Evolutionary conservation across 2,113 vertebrate genomes (phyloP).

Genomic region (Ameiurus melas): DNA sequence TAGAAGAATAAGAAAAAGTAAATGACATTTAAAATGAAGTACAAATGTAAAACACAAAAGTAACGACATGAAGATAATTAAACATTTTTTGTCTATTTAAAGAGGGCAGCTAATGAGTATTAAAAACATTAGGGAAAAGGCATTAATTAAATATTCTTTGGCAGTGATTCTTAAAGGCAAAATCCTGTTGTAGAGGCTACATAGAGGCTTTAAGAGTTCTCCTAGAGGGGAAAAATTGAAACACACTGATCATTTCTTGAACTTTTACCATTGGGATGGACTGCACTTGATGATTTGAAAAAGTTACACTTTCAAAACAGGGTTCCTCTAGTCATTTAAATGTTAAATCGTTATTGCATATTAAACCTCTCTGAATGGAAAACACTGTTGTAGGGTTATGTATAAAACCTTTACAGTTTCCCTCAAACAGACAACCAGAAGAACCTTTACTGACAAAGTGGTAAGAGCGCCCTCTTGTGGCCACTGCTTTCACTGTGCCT

Average conservation of each 20-base stretch:
- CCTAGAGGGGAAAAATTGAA: background rate
- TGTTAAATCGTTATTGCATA: background rate
- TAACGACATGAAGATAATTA: background rate
- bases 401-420: background rate
- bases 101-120: background rate
- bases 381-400: background rate
- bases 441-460: background rate
- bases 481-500: background rate
- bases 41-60: background rate
- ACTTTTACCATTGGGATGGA: background rate
- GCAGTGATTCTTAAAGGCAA: background rate
- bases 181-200: background rate
- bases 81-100: background rate
- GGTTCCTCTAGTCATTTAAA: background rate
- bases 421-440: background rate
- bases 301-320: background rate
- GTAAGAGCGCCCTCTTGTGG: conserved; percentile 43
- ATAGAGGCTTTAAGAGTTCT: background rate
- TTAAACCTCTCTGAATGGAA: background rate
- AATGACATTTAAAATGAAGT: background rate
- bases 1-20: background rate
- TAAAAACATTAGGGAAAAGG: background rate
- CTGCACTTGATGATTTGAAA: background rate
- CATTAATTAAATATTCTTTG: background rate
- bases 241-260: background rate